A percentile compares a stretch with the other conserved stretches of the same genome.
Conservation (phyloP, 2,113 vertebrate genomes). For the Poeciliopsis prolifica region DNA sequence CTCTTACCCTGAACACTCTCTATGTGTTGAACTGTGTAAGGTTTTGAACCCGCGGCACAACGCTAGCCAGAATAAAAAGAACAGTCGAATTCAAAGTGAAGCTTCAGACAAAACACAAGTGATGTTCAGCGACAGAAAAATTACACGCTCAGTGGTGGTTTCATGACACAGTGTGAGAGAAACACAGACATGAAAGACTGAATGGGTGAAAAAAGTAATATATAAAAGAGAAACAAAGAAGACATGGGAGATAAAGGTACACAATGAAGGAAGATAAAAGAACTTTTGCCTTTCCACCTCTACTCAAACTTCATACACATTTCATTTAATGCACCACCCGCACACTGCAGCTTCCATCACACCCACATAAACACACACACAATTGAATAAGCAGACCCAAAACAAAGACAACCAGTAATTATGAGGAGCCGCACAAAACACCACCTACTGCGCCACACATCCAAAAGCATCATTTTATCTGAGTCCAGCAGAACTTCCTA, state of each 20-base stretch:
- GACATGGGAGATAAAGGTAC: constrained; percentile 23
- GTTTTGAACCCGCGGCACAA: neutral
- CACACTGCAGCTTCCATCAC: constrained; percentile 25
- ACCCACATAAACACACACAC: constrained; percentile 14
- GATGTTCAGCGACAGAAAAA: neutral
- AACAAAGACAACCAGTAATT: constrained; percentile 71
- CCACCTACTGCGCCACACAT: constrained; percentile 63
- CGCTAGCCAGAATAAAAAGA: neutral
- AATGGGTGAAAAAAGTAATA: too few relatives aligned
- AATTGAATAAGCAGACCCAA: constrained; percentile 40
- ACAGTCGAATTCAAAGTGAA: too few relatives aligned
- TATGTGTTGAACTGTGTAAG: too few relatives aligned
- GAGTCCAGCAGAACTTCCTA: constrained; percentile 54
- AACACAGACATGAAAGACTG: too few relatives aligned
- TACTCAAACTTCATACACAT: constrained; percentile 59
- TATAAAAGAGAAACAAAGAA: constrained; percentile 13
- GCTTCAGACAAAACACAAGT: too few relatives aligned
- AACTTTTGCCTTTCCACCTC: constrained; percentile 57
- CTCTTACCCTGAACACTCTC: neutral
- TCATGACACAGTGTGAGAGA: too few relatives aligned
- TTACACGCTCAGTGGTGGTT: neutral
- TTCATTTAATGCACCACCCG: constrained; percentile 64
- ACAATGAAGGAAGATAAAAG: constrained; percentile 31
- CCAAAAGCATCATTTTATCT: constrained; percentile 73
- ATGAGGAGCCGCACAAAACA: constrained; percentile 64